Conservation (phyloP, 2,113 vertebrate genomes). For the Podilymbus podiceps region DNA sequence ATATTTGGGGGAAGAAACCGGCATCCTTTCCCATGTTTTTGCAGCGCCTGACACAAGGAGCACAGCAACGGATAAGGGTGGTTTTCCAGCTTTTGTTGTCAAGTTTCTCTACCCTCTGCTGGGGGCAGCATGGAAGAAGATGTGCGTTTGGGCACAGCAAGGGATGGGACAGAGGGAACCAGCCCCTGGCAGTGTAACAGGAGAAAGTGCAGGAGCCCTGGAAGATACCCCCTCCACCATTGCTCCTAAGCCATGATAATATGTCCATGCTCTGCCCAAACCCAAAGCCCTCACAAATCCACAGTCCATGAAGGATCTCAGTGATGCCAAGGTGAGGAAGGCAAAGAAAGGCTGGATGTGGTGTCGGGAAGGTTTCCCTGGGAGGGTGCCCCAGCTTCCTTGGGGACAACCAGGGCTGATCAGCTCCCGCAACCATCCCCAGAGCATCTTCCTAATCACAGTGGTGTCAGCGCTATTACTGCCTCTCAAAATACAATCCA, state of each 20-base stretch:
- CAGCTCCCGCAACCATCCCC: accelerated
- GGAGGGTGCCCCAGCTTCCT: not conserved
- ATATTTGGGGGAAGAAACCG: not conserved
- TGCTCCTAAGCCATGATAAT: not conserved
- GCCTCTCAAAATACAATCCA: not conserved
- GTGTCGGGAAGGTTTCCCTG: not conserved
- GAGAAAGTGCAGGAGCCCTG: not conserved
- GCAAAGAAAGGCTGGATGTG: not conserved
- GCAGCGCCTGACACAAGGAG: accelerated
- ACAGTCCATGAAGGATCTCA: not conserved
- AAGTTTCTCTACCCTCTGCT: not conserved
- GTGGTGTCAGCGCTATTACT: not conserved
- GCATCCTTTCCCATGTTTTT: not conserved
- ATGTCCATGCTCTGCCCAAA: not conserved
- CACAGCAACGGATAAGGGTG: not conserved
- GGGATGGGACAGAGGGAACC: not conserved
- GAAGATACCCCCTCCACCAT: not conserved
- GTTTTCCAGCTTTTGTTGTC: not conserved
- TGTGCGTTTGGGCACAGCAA: not conserved
- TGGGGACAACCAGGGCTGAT: not conserved
- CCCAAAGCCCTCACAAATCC: not conserved
- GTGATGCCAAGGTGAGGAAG: not conserved
- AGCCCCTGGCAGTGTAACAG: accelerated
- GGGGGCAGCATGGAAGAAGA: not conserved
- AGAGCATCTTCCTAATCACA: not conserved